phyloP scores from a whole-genome alignment of 2,888 invertebrate genomes.

The Thecocarcelia acutangulata region DNA sequence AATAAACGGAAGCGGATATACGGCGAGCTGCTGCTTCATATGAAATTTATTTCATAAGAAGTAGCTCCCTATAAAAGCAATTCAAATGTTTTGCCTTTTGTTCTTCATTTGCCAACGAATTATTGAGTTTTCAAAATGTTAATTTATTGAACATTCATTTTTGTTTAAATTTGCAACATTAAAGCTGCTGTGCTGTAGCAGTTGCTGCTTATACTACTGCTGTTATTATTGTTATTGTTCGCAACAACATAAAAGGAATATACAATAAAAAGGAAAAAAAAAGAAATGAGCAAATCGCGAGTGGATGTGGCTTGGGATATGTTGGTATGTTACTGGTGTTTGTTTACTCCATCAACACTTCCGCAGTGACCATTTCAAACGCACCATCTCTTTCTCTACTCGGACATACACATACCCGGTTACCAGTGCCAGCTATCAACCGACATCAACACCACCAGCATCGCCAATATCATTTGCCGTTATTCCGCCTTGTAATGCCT shows the following conservation, averaged over 20 bases:
- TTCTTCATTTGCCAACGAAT: slow-evolving; percentile 3
- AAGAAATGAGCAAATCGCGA: slow-evolving; percentile 14
- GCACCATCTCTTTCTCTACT: slow-evolving; percentile 23
- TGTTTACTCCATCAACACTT: slow-evolving; percentile 70
- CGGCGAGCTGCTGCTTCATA: neutral
- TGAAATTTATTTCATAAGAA: neutral
- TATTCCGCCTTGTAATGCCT: slow-evolving; percentile 60
- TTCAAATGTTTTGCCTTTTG: slow-evolving; percentile 21
- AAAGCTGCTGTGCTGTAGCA: slow-evolving; percentile 11
- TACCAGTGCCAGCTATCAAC: slow-evolving; percentile 32
- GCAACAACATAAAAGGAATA: neutral
- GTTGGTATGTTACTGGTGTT: slow-evolving; percentile 69
- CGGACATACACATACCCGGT: neutral
- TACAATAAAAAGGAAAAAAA: neutral
- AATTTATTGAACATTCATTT: slow-evolving; percentile 28
- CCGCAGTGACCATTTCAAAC: slow-evolving; percentile 64
- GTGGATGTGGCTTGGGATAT: slow-evolving; percentile 69
- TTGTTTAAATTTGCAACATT: slow-evolving; percentile 21
- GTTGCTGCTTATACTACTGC: slow-evolving; percentile 24
- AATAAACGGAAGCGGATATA: slow-evolving; percentile 57
- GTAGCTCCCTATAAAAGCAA: neutral
- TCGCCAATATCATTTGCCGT: slow-evolving; percentile 52
- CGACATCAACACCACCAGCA: slow-evolving; percentile 56
- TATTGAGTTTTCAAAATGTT: slow-evolving; percentile 7
- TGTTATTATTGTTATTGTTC: slow-evolving; percentile 34